These are phyloP conservation scores for Lophochroa leadbeateri DNA, from an alignment of 2,113 vertebrate species.

Conservation along the genomic window DNA sequence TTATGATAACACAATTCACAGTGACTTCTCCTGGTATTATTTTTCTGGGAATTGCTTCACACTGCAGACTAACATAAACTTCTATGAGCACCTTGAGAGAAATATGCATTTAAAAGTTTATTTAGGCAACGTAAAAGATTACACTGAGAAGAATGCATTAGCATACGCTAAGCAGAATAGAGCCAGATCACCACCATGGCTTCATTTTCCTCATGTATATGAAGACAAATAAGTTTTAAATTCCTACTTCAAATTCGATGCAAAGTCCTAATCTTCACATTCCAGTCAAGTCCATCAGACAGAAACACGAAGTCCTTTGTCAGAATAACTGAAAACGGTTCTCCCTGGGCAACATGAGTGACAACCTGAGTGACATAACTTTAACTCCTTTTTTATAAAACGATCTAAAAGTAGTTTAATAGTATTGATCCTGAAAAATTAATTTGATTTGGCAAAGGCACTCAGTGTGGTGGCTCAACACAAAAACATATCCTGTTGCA, in stretches of 20 bases:
- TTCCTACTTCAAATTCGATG: neutral
- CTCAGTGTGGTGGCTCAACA: neutral
- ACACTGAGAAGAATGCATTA: neutral
- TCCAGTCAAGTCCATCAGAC: neutral
- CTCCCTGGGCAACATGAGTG: neutral
- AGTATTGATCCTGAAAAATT: neutral
- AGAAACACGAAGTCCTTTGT: neutral
- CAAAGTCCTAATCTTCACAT: neutral
- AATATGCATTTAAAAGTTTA: slow-evolving; percentile 42
- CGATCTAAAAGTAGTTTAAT: neutral
- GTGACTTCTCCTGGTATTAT: slow-evolving; percentile 34
- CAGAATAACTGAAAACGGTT: neutral
- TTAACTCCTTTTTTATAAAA: neutral
- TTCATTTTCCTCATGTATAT: neutral
- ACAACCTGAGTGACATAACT: neutral
- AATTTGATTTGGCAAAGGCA: neutral
- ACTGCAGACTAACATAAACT: slow-evolving; percentile 13
- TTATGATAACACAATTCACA: slow-evolving; percentile 46
- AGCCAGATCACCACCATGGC: neutral
- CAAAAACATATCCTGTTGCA: neutral
- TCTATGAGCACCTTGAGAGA: slow-evolving; percentile 54
- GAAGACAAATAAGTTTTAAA: neutral
- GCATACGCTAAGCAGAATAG: neutral
- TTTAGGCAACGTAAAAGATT: slow-evolving; percentile 31
- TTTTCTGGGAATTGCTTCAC: slow-evolving; percentile 44